A percentile compares a stretch with the other conserved stretches of the same genome.
Evolutionary conservation across 35 echinoderm and acorn worm genomes (phyloP).

Genomic region (Hemicentrotus pulcherrimus): DNA sequence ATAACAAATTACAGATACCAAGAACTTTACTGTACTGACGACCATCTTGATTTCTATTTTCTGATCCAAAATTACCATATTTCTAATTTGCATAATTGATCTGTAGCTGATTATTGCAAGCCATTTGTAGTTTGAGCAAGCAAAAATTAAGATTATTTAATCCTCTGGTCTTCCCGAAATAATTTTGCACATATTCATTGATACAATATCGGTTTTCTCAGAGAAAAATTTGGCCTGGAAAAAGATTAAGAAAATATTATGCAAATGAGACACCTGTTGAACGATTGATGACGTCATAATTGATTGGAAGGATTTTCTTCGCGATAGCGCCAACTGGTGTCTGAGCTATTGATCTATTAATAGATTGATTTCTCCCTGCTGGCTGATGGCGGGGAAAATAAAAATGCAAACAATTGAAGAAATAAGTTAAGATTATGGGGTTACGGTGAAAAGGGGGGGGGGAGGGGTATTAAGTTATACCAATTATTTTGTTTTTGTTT

Average conservation of each 20-base stretch:
- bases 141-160: background rate
- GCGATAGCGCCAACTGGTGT: background rate
- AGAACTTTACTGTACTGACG: background rate
- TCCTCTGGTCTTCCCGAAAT: background rate
- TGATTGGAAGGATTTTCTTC: background rate
- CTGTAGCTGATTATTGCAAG: background rate
- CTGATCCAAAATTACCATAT: background rate
- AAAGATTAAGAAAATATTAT: background rate
- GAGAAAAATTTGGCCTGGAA: background rate
- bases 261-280: background rate
- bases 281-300: background rate
- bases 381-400: background rate
- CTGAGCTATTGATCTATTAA: background rate
- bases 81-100: constrained; percentile 6
- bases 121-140: background rate
- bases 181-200: background rate
- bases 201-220: background rate
- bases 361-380: background rate
- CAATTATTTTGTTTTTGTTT: no score
- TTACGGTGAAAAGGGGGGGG: no score
- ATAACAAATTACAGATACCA: background rate
- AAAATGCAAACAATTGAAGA: background rate
- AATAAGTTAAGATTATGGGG: no score
- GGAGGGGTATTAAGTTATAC: no score
- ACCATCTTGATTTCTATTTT: background rate